Base-by-base conservation (phyloP, 2,797 vertebrate genomes). In the Melopsittacus undulatus region DNA sequence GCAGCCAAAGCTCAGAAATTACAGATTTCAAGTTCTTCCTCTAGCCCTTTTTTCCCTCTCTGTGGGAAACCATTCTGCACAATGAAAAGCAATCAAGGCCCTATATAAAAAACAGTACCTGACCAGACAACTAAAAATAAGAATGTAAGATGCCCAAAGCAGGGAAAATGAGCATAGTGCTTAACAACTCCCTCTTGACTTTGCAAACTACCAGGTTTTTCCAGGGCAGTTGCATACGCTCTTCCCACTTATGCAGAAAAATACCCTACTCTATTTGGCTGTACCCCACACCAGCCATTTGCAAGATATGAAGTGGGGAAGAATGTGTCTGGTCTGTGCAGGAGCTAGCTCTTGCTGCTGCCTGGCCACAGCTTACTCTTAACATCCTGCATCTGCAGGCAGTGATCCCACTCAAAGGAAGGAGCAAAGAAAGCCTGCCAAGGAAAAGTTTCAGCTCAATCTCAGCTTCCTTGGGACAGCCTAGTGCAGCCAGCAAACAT, bases 1-100 rank as follows among this genome's bases (percentile, higher is more conserved):
- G 88, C 22, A 89, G 77, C 27, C 66, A 93, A 90, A 84, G 22
- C 43, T 66, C 73, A 81, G 76, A 94, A 96, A 96, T 90, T 72
- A 83, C 34, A 95, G 91, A 83, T 92, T 90, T 66, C 23, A 49
- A 32, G 20, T 89, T 95, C 32, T 6, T 92, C 22, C 57, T 85
- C 78, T 57, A 77, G 64, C 21, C 26, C 7, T 52, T 64, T 62
- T 69, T 34, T 43, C 2, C 51, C 2, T 38, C 24, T 46, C 81
- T 89, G 64, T 22, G 62, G 85, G 56, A 94, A 93, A 85, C 34
- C 45, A 52, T 77, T 80, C 72, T 42, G 56, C 43, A 77, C 29
- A 76, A 78, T 56, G 42, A 95, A 95, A 86, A 94, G 34, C 59
- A 92, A 83, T 34, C 27, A 29, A 40, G 18, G 26, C 68, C 13